A percentile compares a stretch with the other conserved stretches of the same genome.
Conservation (phyloP, 1,140 invertebrate genomes). For the Bombus haemorrhoidalis region DNA sequence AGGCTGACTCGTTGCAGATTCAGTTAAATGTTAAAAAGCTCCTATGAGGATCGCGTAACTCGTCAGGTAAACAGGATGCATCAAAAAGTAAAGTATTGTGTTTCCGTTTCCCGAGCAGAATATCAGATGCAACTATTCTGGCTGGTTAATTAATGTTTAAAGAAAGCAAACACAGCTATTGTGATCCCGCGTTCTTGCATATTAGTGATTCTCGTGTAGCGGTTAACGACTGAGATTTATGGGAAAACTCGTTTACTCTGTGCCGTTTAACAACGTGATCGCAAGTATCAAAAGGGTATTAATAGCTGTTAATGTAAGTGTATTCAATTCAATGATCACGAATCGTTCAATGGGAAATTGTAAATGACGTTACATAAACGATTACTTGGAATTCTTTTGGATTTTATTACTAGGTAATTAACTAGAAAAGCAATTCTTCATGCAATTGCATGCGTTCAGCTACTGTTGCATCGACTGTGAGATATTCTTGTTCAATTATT, state of each 20-base stretch:
- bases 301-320: not conserved
- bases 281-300: slow-evolving; percentile 1
- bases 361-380: not conserved
- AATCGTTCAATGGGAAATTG: not conserved
- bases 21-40: slow-evolving; percentile 1
- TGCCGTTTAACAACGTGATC: not conserved
- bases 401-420: not conserved
- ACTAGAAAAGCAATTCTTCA: not conserved
- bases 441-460: not conserved
- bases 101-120: not conserved
- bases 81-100: not conserved
- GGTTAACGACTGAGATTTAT: not conserved
- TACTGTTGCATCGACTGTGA: not conserved
- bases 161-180: not conserved
- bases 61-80: not conserved
- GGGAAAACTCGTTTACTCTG: not conserved
- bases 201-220: not conserved
- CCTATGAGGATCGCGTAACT: not conserved
- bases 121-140: too few relatives aligned
- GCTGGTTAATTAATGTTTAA: not conserved
- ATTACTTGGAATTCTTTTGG: not conserved
- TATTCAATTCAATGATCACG: not conserved
- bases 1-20: not conserved
- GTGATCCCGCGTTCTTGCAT: not conserved
- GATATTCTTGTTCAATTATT: too few relatives aligned